Evolutionary conservation across 2,113 vertebrate species (phyloP), one percentile per base, ranked within the genome.

Genomic region (Triplophysa dalaica): DNA sequence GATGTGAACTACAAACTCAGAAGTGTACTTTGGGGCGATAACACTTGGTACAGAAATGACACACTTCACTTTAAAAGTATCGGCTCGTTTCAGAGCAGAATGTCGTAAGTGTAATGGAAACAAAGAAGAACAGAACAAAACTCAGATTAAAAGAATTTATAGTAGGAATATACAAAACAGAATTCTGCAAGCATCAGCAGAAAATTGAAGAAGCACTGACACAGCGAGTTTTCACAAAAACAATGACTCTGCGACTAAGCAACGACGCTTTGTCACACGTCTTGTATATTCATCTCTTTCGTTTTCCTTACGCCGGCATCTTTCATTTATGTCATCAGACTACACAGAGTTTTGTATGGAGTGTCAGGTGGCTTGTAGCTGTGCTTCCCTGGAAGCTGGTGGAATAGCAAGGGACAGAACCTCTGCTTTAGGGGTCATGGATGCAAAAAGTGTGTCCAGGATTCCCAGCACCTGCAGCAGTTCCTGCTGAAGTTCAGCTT

Each of bases 401-500:
- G n/a, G 87, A 73, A 60, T 83, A 70, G 66, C 77, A 67, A 81
- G 83, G 38, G 81, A 38, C 14, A 73, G 67, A 0, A 87, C 86
- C 79, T 91, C 87, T 84, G 74, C 94, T 83, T 92, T 95, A 16
- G 92, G 90, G 11, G 93, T 90, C 78, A 95, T 92, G n/a, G 95
- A 94, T 79, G 97, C 95, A 81, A 99, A 98, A 43, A 99, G 89
- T 1, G 95, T 94, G 91, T 98, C 98, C 93, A 99, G 92, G 95
- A 99, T 99, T 54, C 98, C 98, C 84, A 99, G 87, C 69, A 96
- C 95, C 89, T 98, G 95, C 38, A 99, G 78, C 0, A 99, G 92
- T 26, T 98, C 94, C 83, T 93, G 93, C 83, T 98, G 94, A 85
- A 95, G 97, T 88, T 95, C 93, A n/a, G 97, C 92, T 89, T 99